Conservation (phyloP, 2,888 invertebrate genomes). For the Calliopum simillimum region DNA sequence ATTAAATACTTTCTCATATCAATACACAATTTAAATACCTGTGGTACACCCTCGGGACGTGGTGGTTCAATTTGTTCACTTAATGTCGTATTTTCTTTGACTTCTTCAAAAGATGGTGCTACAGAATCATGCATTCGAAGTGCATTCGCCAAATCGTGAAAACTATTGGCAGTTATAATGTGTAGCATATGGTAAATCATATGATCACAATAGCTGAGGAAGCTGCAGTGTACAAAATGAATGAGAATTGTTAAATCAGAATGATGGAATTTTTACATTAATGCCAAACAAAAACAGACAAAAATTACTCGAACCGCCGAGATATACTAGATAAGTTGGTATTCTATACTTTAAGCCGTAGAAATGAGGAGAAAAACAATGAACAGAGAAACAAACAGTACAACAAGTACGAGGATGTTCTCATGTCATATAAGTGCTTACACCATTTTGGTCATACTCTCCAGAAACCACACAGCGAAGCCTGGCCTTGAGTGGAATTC, state of each 20-base stretch:
- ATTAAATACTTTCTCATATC: neutral
- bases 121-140: conserved; percentile 71
- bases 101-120: conserved; percentile 68
- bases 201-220: conserved; percentile 78
- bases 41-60: conserved; percentile 67
- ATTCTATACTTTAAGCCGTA: no score
- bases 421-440: no score
- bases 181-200: conserved; percentile 78
- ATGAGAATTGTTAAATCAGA: neutral
- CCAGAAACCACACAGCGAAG: no score
- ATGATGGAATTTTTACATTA: no score
- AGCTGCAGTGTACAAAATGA: conserved; percentile 68
- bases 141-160: conserved; percentile 71
- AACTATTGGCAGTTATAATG: conserved; percentile 74
- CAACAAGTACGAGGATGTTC: no score
- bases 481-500: no score
- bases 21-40: conserved; percentile 59
- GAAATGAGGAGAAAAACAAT: no score
- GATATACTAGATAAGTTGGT: no score
- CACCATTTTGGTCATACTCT: no score
- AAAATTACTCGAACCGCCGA: no score
- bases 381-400: no score
- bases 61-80: conserved; percentile 69
- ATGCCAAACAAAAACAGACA: no score
- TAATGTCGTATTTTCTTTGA: conserved; percentile 64